phyloP scores from a whole-genome alignment of 1,140 invertebrate species.

The Zeugodacus cucurbitae region DNA sequence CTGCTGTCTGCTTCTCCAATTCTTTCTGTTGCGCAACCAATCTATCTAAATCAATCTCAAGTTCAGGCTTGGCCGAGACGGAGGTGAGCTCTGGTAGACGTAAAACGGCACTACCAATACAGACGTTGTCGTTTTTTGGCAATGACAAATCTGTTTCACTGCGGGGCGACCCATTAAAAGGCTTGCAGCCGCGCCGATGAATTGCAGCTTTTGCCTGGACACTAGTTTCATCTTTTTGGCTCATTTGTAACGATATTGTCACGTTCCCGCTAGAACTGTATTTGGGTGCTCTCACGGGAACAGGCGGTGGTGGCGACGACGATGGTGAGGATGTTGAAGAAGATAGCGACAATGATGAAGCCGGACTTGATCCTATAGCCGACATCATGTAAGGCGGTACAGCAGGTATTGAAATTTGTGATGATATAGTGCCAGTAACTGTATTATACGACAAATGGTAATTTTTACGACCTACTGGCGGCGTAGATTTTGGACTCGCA shows the following conservation, averaged over 20 bases:
- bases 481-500: conserved; percentile 60
- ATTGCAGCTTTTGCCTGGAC: neutral
- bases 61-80: neutral
- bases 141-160: neutral
- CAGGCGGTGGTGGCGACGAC: conserved; percentile 57
- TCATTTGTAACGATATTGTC: conserved; percentile 30
- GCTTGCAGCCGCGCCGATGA: neutral
- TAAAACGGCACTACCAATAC: neutral
- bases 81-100: neutral
- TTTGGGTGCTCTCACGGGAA: conserved; percentile 59
- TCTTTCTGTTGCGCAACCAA: conserved; percentile 59
- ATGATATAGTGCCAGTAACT: conserved; percentile 54
- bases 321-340: conserved; percentile 59
- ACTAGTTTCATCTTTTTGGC: conserved; percentile 11
- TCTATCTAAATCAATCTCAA: conserved; percentile 54
- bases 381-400: conserved; percentile 54
- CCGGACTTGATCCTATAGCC: conserved; percentile 55
- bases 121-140: neutral
- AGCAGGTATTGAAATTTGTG: conserved; percentile 46
- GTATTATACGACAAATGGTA: conserved; percentile 58
- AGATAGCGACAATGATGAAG: conserved; percentile 58
- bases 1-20: conserved; percentile 54
- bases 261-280: conserved; percentile 34
- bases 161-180: neutral
- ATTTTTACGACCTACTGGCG: conserved; percentile 57